phyloP scores from a whole-genome alignment of 2,888 invertebrate species.

The Iphiclides podalirius region DNA sequence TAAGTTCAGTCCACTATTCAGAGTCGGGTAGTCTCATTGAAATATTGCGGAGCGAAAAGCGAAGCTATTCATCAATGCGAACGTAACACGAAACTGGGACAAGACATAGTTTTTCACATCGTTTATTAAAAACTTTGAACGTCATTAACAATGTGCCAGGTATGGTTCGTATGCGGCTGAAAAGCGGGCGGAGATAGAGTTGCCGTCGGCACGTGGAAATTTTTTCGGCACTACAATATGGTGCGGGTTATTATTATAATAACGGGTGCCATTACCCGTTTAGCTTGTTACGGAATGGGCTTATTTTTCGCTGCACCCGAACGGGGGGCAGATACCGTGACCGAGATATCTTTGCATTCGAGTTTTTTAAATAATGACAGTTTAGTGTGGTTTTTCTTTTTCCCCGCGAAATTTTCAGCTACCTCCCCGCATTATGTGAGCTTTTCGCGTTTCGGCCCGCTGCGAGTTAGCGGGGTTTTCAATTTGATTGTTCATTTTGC shows the following conservation, averaged over 20 bases:
- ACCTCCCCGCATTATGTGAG: constrained; percentile 2
- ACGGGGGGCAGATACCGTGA: constrained; percentile 39
- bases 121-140: constrained; percentile 25
- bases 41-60: constrained; percentile 19
- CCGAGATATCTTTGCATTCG: constrained; percentile 35
- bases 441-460: neutral
- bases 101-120: constrained; percentile 26
- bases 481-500: neutral
- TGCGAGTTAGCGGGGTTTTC: constrained; percentile 1
- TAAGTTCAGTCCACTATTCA: constrained; percentile 17
- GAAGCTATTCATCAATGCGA: constrained; percentile 18
- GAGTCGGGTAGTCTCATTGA: constrained; percentile 17
- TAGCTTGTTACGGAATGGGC: constrained; percentile 59
- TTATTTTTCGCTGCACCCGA: constrained; percentile 60
- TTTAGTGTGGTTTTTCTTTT: neutral
- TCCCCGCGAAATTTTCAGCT: constrained; percentile 9
- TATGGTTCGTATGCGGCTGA: constrained; percentile 18
- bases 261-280: constrained; percentile 65
- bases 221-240: constrained; percentile 33
- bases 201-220: neutral
- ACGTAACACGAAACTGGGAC: constrained; percentile 23
- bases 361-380: constrained; percentile 19
- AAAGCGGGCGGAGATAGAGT: constrained; percentile 19
- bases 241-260: constrained; percentile 69
- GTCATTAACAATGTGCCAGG: constrained; percentile 24